A percentile compares a stretch with the other conserved stretches of the same genome.
Conservation (phyloP, 2,113 vertebrate species). For the Pygoscelis adeliae region DNA sequence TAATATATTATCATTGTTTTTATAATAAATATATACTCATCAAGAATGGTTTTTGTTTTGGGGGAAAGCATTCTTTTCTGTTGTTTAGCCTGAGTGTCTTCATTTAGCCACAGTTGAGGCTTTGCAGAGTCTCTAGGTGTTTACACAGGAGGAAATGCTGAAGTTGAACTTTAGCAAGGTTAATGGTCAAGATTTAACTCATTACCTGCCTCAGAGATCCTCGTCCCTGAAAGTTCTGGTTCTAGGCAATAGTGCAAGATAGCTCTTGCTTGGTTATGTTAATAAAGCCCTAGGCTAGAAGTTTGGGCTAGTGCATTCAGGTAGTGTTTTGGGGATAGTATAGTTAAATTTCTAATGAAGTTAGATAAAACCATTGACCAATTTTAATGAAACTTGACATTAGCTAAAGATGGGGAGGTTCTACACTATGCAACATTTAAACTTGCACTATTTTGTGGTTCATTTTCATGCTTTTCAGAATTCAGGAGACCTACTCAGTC, state of each 20-base stretch:
- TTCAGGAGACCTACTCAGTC: neutral
- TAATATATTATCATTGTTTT: neutral
- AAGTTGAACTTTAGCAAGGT: neutral
- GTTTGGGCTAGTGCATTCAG: neutral
- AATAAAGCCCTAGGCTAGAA: neutral
- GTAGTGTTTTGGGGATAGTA: neutral
- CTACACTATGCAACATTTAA: neutral
- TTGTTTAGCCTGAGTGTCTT: neutral
- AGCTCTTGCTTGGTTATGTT: neutral
- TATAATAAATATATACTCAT: neutral
- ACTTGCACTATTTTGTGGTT: neutral
- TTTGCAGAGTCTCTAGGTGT: neutral
- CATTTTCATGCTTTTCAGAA: neutral
- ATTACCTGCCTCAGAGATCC: neutral
- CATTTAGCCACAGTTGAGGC: neutral
- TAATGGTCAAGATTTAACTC: neutral
- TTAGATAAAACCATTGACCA: neutral
- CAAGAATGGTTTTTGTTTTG: neutral
- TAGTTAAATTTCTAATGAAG: neutral
- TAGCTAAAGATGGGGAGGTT: neutral
- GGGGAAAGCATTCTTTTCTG: neutral
- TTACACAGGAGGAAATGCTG: neutral
- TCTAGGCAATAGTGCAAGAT: neutral
- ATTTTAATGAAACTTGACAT: neutral
- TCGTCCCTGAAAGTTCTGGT: neutral